Evolutionary conservation across 2,113 vertebrate species (phyloP).

Genomic region (Oncorhynchus mykiss): DNA sequence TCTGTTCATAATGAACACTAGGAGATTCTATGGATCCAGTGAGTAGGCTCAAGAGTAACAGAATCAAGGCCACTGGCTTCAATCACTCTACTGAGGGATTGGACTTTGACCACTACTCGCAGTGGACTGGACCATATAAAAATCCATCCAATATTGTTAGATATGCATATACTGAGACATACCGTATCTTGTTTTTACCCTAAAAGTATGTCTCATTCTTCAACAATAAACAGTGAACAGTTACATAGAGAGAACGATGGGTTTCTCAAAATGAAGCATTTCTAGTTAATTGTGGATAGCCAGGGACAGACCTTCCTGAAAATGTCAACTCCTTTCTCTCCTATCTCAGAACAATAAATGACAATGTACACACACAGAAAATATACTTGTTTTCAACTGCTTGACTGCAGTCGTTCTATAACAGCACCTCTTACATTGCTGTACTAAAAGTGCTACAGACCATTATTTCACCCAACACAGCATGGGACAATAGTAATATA

Average conservation of each 20-base stretch:
- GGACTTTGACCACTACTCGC: slow-evolving; percentile 8
- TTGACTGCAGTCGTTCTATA: background rate
- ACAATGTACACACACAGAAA: background rate
- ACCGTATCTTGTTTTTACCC: background rate
- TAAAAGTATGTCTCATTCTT: background rate
- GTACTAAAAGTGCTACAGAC: background rate
- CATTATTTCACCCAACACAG: background rate
- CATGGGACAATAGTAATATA: background rate
- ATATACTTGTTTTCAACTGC: background rate
- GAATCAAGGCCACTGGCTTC: slow-evolving; percentile 45
- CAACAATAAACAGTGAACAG: background rate
- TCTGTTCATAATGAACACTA: background rate
- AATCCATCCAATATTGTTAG: background rate
- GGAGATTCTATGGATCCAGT: slow-evolving; percentile 2
- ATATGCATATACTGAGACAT: background rate
- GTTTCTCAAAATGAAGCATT: background rate
- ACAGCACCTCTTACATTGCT: background rate
- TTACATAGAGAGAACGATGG: background rate
- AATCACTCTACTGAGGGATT: background rate
- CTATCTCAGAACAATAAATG: background rate
- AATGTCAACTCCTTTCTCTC: background rate
- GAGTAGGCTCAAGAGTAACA: slow-evolving; percentile 1
- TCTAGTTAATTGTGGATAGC: background rate
- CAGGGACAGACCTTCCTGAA: background rate
- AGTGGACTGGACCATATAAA: background rate